Evolutionary conservation across 2,888 invertebrate genomes (phyloP).

Genomic region (Synanthedon formicaeformis): DNA sequence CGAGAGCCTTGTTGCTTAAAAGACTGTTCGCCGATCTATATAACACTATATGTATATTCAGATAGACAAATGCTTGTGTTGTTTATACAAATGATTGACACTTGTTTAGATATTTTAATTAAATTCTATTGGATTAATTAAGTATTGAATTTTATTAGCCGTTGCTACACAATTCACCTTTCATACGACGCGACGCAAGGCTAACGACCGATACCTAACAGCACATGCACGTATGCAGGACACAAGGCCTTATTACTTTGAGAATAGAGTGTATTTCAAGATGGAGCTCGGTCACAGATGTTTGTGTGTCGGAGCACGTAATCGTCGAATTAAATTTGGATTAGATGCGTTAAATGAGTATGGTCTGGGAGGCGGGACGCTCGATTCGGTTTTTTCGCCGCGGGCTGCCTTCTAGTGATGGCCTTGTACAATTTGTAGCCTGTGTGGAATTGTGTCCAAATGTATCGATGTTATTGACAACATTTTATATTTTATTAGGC

Average conservation of each 20-base stretch:
- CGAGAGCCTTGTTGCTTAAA: too few species aligned
- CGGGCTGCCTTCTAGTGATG: conserved; percentile 8
- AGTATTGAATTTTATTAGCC: too few species aligned
- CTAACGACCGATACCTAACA: conserved; percentile 17
- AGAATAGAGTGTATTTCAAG: too few species aligned
- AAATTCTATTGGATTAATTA: too few species aligned
- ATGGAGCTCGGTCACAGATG: not conserved
- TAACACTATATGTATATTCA: too few species aligned
- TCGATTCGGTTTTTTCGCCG: conserved; percentile 11
- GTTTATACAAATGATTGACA: not conserved
- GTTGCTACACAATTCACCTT: not conserved
- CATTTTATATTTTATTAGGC: too few species aligned
- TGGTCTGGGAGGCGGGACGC: conserved; percentile 25
- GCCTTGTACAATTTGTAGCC: not conserved
- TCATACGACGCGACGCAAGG: conserved; percentile 6
- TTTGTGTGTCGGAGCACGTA: conserved; percentile 4
- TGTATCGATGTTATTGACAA: too few species aligned
- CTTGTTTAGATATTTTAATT: not conserved
- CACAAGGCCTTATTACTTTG: too few species aligned
- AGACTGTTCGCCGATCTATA: too few species aligned
- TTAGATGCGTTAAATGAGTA: conserved; percentile 38
- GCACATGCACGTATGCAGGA: not conserved
- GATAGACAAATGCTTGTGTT: not conserved
- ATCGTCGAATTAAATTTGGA: conserved; percentile 39
- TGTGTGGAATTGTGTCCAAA: too few species aligned